Base-by-base conservation (phyloP, 2,113 vertebrate genomes). In the Cyprinodon variegatus region DNA sequence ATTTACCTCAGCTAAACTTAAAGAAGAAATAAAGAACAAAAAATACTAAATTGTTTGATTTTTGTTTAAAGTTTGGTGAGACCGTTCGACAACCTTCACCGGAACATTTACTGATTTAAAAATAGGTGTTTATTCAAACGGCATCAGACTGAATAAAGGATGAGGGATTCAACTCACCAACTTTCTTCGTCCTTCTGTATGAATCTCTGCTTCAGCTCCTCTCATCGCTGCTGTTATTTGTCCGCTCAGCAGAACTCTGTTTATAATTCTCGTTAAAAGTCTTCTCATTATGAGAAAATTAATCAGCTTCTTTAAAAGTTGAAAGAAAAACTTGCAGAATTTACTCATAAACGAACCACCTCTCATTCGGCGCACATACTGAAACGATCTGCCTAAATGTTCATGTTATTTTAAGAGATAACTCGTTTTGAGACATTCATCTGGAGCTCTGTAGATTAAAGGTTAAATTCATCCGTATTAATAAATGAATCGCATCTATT, bases 131-230 rank as follows among this genome's bases (percentile, higher is more conserved):
- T 43, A 10, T n/a, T 43, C 3, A 43, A 12, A 12, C 36, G 2
- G 40, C 11, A 12, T 20, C 20, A 4, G 20, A 22, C 4, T 68
- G 3, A 10, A 3, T 36, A 4, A 22, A n/a, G 59, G 14, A 22
- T 46, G 5, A 38, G 17, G 50, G 12, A 22, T 1, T 4, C 65
- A 4, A 83, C 92, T 78, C 17, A 93, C 94, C 91, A 95, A 36
- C 71, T 69, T 94, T 20, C 89, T 53, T 8, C 63, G 87, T 2
- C 45, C 76, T 4, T 81, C 61, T 4, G 79, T 61, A 43, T 88
- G 87, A 4, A 77, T 40, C 48, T 73, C 72, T 6, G 82, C 82
- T 10, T 91, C 86, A 0, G 53, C 4, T 15, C 73, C 62, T 89
- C 89, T 90, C 90, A 89, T 90, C 63, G 43, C 72, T 0, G 69